phyloP scores from a whole-genome alignment of 2,797 vertebrate species.

The Melanotaenia parkinsoni region DNA sequence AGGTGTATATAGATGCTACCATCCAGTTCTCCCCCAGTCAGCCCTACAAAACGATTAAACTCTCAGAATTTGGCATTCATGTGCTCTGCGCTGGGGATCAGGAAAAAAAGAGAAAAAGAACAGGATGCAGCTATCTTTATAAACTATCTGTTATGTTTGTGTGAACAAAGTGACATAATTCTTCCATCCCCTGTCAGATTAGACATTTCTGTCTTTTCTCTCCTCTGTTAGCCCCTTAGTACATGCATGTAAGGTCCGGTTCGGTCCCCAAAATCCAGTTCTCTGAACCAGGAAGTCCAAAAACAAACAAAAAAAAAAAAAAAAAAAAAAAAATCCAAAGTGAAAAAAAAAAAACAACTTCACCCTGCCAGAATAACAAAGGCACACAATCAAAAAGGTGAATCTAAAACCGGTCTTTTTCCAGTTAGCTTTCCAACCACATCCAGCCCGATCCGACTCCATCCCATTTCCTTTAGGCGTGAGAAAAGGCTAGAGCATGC shows the following conservation, averaged over 20 bases:
- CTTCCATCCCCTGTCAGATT: constrained; percentile 21
- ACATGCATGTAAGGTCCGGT: constrained; percentile 17
- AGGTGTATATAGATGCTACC: constrained; percentile 41
- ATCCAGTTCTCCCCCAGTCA: constrained; percentile 41
- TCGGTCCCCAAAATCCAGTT: constrained; percentile 27
- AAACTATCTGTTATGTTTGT: constrained; percentile 18
- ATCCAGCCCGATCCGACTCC: constrained; percentile 49
- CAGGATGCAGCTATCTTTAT: constrained; percentile 5
- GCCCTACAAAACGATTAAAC: constrained; percentile 18
- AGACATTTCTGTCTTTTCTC: constrained; percentile 11
- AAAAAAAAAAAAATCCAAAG: constrained; percentile 11
- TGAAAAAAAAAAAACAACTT: constrained; percentile 38
- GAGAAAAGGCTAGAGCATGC: constrained; percentile 75
- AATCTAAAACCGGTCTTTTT: constrained; percentile 41
- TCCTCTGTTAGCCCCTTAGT: background rate
- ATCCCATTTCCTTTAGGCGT: constrained; percentile 49
- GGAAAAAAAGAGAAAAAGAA: constrained; percentile 5
- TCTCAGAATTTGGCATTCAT: constrained; percentile 43
- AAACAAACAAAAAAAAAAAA: constrained; percentile 14
- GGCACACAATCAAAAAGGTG: constrained; percentile 75
- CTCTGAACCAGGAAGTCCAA: constrained; percentile 36
- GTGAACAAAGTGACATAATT: constrained; percentile 34
- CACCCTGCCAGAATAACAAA: constrained; percentile 68
- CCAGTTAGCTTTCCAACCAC: constrained; percentile 25
- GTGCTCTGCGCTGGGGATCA: constrained; percentile 24